phyloP scores from a whole-genome alignment of 2,888 invertebrate genomes.

The Mesorhabditis belari region DNA sequence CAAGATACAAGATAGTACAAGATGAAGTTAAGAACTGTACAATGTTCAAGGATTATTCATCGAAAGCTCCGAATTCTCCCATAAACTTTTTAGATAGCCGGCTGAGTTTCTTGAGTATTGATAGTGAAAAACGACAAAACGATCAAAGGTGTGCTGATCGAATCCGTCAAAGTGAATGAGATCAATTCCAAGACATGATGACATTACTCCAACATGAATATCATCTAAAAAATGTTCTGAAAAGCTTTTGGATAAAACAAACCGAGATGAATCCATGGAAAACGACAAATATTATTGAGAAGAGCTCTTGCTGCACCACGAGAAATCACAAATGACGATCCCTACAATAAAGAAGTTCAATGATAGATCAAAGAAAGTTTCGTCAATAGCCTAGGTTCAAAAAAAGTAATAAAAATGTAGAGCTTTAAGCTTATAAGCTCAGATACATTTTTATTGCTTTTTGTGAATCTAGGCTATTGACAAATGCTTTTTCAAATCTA shows the following conservation, averaged over 20 bases:
- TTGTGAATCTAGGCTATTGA: no score
- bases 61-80: constrained; percentile 20
- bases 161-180: constrained; percentile 43
- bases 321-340: constrained; percentile 50
- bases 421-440: no score
- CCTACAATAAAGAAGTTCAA: constrained; percentile 22
- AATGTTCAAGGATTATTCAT: no score
- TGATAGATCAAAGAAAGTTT: not conserved
- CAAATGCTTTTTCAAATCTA: not conserved
- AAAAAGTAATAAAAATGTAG: no score
- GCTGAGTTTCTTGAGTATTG: constrained; percentile 45
- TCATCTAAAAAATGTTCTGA: not conserved
- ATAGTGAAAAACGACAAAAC: constrained; percentile 51
- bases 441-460: no score
- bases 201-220: constrained; percentile 25
- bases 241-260: constrained; percentile 14
- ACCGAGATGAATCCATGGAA: constrained; percentile 49
- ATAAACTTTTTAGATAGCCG: constrained; percentile 30
- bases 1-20: no score
- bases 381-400: no score
- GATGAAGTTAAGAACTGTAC: no score
- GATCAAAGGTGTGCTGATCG: constrained; percentile 38
- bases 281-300: constrained; percentile 36
- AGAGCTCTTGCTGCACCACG: constrained; percentile 32
- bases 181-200: constrained; percentile 34